A percentile compares a stretch with the other conserved stretches of the same genome.
Conservation (phyloP, 2,888 invertebrate species). For the Rapana venosa region DNA sequence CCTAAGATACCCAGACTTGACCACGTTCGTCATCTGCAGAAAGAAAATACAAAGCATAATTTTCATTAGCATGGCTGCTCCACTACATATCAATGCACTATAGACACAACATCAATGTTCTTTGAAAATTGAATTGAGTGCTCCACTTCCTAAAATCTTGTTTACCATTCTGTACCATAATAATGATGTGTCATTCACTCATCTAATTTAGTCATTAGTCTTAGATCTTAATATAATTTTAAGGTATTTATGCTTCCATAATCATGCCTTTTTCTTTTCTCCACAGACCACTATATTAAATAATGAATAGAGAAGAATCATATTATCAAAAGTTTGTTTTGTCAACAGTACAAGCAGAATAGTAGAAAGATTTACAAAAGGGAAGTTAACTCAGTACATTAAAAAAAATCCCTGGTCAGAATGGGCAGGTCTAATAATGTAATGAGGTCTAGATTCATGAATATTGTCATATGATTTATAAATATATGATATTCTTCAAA, state of each 20-base stretch:
- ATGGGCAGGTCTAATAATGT: not conserved
- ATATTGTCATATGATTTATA: not conserved
- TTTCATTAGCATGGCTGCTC: not conserved
- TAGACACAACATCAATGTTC: not conserved
- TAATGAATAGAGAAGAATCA: not conserved
- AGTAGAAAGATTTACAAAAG: not conserved
- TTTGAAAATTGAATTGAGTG: not conserved
- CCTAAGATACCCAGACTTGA: constrained; percentile 70
- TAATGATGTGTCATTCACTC: not conserved
- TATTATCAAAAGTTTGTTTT: not conserved
- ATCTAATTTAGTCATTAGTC: too few species aligned
- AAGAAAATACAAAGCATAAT: constrained; percentile 34
- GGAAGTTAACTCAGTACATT: not conserved
- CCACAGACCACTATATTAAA: too few species aligned
- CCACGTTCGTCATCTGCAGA: constrained; percentile 52
- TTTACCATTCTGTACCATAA: not conserved
- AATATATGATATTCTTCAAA: not conserved
- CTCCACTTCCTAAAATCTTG: not conserved
- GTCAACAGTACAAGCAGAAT: not conserved
- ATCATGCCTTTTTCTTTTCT: too few species aligned
- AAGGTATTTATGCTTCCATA: too few species aligned
- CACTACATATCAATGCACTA: not conserved
- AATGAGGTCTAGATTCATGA: not conserved
- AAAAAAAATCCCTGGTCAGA: too few species aligned
- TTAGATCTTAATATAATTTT: too few species aligned